Conservation (phyloP, 2,888 invertebrate genomes). For the Dryomyza anilis region DNA sequence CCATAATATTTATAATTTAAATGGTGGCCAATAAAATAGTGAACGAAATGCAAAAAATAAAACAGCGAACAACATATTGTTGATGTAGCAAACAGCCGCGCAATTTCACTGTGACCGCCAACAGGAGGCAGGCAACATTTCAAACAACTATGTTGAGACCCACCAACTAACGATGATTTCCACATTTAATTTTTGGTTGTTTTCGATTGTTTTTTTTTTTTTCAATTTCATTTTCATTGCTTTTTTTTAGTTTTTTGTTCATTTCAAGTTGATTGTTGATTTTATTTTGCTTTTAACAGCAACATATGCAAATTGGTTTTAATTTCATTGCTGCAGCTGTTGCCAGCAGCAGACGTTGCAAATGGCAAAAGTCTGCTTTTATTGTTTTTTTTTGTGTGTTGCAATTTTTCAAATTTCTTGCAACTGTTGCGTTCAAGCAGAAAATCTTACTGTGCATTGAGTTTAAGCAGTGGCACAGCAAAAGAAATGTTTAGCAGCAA, state of each 20-base stretch:
- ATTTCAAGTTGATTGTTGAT: background rate
- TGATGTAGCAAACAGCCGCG: background rate
- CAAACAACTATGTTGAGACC: conserved; percentile 22
- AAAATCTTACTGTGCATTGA: background rate
- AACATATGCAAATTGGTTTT: conserved; percentile 15
- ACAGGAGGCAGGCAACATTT: conserved; percentile 15
- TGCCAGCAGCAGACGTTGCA: background rate
- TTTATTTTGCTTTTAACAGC: background rate
- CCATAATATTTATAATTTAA: too few species aligned
- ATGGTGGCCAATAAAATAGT: too few species aligned
- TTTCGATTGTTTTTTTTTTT: conserved; percentile 13
- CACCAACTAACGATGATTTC: conserved; percentile 3
- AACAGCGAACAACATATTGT: conserved; percentile 3
- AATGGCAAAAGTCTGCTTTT: background rate
- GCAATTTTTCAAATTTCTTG: background rate
- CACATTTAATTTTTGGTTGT: conserved; percentile 16
- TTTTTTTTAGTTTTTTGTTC: background rate
- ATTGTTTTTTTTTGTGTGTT: background rate
- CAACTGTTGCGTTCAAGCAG: background rate
- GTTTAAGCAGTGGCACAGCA: background rate
- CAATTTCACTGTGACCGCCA: background rate
- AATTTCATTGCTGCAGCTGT: background rate
- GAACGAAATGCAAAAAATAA: too few species aligned
- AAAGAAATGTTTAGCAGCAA: background rate
- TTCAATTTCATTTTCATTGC: conserved; percentile 19